A percentile compares a stretch with the other conserved stretches of the same genome.
These are phyloP conservation scores for Gonatopus flavifemur DNA, from an alignment of 1,140 invertebrate genomes.

Conservation along the genomic window DNA sequence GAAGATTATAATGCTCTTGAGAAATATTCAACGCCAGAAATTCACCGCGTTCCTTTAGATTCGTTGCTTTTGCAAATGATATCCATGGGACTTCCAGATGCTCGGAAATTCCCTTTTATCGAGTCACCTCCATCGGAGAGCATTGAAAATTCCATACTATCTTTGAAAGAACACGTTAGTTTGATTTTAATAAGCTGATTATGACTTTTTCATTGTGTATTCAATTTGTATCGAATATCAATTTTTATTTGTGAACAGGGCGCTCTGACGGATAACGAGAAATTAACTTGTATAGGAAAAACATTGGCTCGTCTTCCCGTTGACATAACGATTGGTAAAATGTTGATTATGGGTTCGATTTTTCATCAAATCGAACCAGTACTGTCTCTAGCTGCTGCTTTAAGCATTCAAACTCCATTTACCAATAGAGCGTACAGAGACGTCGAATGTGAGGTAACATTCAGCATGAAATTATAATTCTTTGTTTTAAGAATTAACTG, in stretches of 20 bases:
- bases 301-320: slow-evolving; percentile 89
- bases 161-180: slow-evolving; percentile 84
- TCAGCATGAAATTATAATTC: slow-evolving; percentile 3
- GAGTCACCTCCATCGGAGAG: slow-evolving; percentile 82
- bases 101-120: slow-evolving; percentile 92
- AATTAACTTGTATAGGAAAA: slow-evolving; percentile 86
- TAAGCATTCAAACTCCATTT: slow-evolving; percentile 93
- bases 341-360: slow-evolving; percentile 89
- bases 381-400: slow-evolving; percentile 84
- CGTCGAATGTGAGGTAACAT: slow-evolving; percentile 73
- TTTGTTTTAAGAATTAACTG: slow-evolving; percentile 8
- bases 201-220: slow-evolving; percentile 23
- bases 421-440: slow-evolving; percentile 87
- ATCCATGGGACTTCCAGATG: slow-evolving; percentile 89
- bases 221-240: slow-evolving; percentile 1
- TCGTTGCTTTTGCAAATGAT: slow-evolving; percentile 93
- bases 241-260: slow-evolving; percentile 64
- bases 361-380: slow-evolving; percentile 92
- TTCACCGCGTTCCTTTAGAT: slow-evolving; percentile 89
- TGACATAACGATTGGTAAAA: slow-evolving; percentile 94
- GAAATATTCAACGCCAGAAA: slow-evolving; percentile 85
- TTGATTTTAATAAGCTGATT: slow-evolving; percentile 13
- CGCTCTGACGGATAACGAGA: slow-evolving; percentile 81
- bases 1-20: slow-evolving; percentile 79
- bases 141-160: slow-evolving; percentile 84